Evolutionary conservation across 2,113 vertebrate genomes (phyloP).

Genomic region (Ammospiza caudacuta): DNA sequence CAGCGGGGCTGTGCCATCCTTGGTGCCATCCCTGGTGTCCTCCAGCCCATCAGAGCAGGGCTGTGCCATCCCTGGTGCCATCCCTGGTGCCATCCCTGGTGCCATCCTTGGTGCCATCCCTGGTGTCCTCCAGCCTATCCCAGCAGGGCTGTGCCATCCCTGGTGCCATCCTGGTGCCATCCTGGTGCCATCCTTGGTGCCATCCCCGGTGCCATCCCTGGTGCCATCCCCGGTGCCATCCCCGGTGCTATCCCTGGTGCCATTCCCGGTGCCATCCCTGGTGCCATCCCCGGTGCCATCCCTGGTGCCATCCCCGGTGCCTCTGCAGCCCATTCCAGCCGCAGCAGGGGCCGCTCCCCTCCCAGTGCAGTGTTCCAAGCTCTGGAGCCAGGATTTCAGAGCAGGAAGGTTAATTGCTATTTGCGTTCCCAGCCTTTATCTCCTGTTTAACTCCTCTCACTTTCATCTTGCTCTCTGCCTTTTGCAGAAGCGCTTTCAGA

Average conservation of each 20-base stretch:
- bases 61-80: neutral
- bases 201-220: too few relatives aligned
- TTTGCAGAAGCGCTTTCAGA: neutral
- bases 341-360: neutral
- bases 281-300: too few relatives aligned
- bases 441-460: neutral
- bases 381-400: neutral
- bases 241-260: neutral
- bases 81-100: neutral
- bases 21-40: neutral
- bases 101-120: too few relatives aligned
- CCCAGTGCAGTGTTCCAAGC: accelerated
- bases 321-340: neutral
- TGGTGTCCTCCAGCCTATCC: too few relatives aligned
- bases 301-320: too few relatives aligned
- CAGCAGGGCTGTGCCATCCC: neutral
- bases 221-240: neutral
- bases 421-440: neutral
- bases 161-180: neutral
- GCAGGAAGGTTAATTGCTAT: slow-evolving; percentile 27
- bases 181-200: neutral
- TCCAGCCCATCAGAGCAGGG: too few relatives aligned
- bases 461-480: neutral
- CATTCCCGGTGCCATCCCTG: too few relatives aligned
- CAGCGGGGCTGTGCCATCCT: neutral